phyloP scores from a whole-genome alignment of 2,113 vertebrate genomes.

The Bubalus kerabau region DNA sequence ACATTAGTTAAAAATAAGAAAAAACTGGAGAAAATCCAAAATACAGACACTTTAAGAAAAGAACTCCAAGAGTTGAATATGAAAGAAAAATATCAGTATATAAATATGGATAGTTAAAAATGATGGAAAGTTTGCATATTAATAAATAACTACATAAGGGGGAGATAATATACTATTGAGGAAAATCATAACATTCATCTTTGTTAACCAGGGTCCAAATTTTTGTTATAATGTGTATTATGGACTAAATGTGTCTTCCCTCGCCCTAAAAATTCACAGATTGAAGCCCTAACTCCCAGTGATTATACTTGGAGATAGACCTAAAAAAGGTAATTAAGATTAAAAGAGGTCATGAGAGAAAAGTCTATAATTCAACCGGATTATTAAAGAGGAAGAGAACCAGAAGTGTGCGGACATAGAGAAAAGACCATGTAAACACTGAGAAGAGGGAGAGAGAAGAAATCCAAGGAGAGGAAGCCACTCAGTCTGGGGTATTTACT shows the following conservation, averaged over 20 bases:
- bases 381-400: not conserved
- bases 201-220: not conserved
- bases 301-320: not conserved
- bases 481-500: not conserved
- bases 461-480: not conserved
- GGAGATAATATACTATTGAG: not conserved
- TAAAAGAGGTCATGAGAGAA: not conserved
- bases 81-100: not conserved
- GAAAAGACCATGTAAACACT: not conserved
- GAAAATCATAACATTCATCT: not conserved
- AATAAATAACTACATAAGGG: not conserved
- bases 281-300: not conserved
- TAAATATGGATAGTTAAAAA: not conserved
- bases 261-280: not conserved
- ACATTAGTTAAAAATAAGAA: not conserved
- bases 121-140: not conserved
- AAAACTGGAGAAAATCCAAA: not conserved
- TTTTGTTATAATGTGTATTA: not conserved
- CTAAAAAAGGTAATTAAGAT: not conserved
- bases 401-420: not conserved
- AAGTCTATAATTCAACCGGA: not conserved
- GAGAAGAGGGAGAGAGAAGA: not conserved
- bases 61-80: not conserved
- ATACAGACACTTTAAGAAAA: not conserved
- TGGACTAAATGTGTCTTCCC: not conserved